Evolutionary conservation across 2,113 vertebrate genomes (phyloP), one percentile per base, ranked within the genome.

Genomic region (Peromyscus californicus): DNA sequence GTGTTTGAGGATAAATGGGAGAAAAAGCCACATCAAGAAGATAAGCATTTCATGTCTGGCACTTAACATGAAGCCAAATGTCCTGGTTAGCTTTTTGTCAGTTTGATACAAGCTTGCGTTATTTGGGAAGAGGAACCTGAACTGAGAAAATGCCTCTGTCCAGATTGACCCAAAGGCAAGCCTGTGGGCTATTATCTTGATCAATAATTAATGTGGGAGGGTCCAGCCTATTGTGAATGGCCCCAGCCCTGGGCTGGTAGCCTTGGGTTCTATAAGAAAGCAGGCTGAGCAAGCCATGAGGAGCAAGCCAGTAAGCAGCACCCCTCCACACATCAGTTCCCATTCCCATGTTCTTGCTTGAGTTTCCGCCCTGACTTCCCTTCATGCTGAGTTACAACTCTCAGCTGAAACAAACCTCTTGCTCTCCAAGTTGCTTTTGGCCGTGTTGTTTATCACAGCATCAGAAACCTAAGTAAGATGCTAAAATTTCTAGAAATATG

Each of bases 21-120:
- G 80, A 59, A 48, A 87, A 84, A 90, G 45, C 36, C 92, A 42
- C 12, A 84, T 11, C 17, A 88, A 82, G 91, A 93, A 75, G 90
- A 92, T 22, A 76, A 61, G 0, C 10, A 70, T 22, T 45, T 85
- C 2, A 75, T n/a, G 74, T 91, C 48, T 82, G 69, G n/a, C 48
- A 59, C 83, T 96, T 96, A 89, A 96, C 54, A 33, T 89, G 67
- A 91, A 93, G 59, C 45, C 45, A 63, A 63, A 31, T 84, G n/a
- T 63, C 82, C n/a, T 29, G 24, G 59, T 63, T 65, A 65, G 3
- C 24, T 31, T 65, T 80, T 85, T 42, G 59, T 85, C 61, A 45
- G 9, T 39, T 65, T 84, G n/a, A 63, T 39, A 42, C 24, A 61
- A 42, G n/a, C 24, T 42, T 42, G 15, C 61, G 8, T 65, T 4